Evolutionary conservation across 2,888 invertebrate species (phyloP).

Genomic region (Drosophila robusta): DNA sequence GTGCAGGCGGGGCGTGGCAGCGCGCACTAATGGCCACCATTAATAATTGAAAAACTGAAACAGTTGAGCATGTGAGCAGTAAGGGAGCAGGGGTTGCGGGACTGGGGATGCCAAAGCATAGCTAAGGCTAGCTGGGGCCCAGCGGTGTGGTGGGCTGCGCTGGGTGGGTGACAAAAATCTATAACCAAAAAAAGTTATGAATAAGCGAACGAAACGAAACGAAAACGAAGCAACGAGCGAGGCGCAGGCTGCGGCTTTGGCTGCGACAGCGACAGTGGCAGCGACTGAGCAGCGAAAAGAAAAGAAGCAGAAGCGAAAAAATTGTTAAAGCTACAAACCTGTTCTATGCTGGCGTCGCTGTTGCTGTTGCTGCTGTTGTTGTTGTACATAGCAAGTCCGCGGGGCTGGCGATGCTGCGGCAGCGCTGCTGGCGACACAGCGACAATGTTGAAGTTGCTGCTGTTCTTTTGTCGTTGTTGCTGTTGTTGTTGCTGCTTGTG

Average conservation of each 20-base stretch:
- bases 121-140: conserved; percentile 4
- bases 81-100: background rate
- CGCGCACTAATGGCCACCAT: conserved; percentile 78
- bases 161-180: conserved; percentile 71
- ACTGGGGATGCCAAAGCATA: conserved; percentile 26
- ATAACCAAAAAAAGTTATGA: conserved; percentile 77
- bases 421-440: conserved; percentile 60
- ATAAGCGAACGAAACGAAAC: conserved; percentile 68
- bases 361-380: conserved; percentile 36
- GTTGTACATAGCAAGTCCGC: conserved; percentile 67
- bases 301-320: conserved; percentile 10
- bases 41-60: conserved; percentile 80
- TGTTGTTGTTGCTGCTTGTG: conserved; percentile 28
- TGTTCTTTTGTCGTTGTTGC: conserved; percentile 27
- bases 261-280: background rate
- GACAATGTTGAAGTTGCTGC: conserved; percentile 66
- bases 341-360: conserved; percentile 63
- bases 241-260: conserved; percentile 10
- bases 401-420: conserved; percentile 62
- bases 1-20: conserved; percentile 20
- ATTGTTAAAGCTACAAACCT: conserved; percentile 66
- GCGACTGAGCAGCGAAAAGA: conserved; percentile 15
- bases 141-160: conserved; percentile 3
- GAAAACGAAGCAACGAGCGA: conserved; percentile 54
- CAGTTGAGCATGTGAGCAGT: conserved; percentile 70